Evolutionary conservation across 2,888 invertebrate genomes (phyloP).

Genomic region (Pachydiplax longipennis): DNA sequence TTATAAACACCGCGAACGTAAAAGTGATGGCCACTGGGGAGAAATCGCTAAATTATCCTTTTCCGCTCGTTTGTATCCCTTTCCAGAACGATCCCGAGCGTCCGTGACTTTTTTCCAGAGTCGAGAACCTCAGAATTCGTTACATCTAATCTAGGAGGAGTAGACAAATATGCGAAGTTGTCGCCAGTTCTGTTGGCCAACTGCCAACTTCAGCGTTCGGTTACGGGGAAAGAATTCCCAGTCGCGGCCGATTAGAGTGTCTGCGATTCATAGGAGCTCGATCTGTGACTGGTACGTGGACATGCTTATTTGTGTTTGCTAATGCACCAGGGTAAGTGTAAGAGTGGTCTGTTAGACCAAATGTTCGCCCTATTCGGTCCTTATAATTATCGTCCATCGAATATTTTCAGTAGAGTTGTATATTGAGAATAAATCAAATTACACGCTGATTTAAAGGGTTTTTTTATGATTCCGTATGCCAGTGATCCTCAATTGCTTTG

Average conservation of each 20-base stretch:
- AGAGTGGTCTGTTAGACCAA: too few relatives aligned
- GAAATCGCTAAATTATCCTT: background rate
- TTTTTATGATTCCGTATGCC: too few relatives aligned
- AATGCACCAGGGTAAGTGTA: too few relatives aligned
- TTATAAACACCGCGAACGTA: background rate
- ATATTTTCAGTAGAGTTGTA: too few relatives aligned
- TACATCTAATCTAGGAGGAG: background rate
- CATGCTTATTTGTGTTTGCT: too few relatives aligned
- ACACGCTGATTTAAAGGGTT: too few relatives aligned
- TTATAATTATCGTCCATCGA: too few relatives aligned
- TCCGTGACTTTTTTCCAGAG: background rate
- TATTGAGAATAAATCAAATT: too few relatives aligned
- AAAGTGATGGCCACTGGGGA: too few relatives aligned
- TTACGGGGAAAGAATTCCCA: background rate
- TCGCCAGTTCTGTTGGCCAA: background rate
- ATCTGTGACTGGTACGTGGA: too few relatives aligned
- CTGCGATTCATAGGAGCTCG: background rate
- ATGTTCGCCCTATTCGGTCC: too few relatives aligned
- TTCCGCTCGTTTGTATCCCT: background rate
- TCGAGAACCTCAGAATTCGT: background rate
- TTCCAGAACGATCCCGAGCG: background rate
- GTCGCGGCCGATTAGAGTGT: background rate
- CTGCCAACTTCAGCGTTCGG: background rate
- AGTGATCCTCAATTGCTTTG: too few relatives aligned
- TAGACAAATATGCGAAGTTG: background rate